Percentiles rank a stretch among this genome's conserved stretches.
phyloP scores from a whole-genome alignment of 2,888 invertebrate species.

The Drosophila engyochracea region DNA sequence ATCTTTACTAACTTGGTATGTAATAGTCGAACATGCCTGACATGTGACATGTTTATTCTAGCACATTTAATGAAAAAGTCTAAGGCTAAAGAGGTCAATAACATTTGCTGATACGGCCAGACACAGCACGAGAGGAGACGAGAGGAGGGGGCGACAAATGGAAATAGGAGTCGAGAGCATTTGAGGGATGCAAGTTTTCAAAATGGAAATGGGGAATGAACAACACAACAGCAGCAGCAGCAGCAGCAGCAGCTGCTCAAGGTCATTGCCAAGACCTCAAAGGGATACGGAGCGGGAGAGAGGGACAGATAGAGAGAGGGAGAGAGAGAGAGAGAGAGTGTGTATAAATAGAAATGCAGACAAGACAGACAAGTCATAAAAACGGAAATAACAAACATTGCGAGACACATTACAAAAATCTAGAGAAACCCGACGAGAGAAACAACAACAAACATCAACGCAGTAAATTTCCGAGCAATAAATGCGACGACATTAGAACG shows the following conservation, averaged over 20 bases:
- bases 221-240: constrained; percentile 19
- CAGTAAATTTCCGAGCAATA: constrained; percentile 55
- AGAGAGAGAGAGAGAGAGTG: neutral
- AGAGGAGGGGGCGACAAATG: neutral
- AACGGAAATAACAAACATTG: constrained; percentile 24
- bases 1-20: constrained; percentile 14
- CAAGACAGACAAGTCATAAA: constrained; percentile 26
- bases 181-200: neutral
- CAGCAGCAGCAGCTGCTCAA: constrained; percentile 55
- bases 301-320: neutral
- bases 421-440: constrained; percentile 15
- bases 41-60: neutral
- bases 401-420: constrained; percentile 43
- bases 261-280: constrained; percentile 63
- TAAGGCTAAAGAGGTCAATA: constrained; percentile 55
- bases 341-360: constrained; percentile 51
- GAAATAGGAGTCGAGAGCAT: constrained; percentile 2
- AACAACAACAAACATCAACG: constrained; percentile 24
- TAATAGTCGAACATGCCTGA: neutral
- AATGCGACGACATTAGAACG: constrained; percentile 45
- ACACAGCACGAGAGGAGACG: constrained; percentile 17
- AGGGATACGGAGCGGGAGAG: neutral
- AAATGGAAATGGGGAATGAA: neutral
- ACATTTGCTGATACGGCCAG: constrained; percentile 44
- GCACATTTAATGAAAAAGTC: constrained; percentile 13